Base-by-base conservation (phyloP, 2,113 vertebrate genomes). In the Phalacrocorax pelagicus region DNA sequence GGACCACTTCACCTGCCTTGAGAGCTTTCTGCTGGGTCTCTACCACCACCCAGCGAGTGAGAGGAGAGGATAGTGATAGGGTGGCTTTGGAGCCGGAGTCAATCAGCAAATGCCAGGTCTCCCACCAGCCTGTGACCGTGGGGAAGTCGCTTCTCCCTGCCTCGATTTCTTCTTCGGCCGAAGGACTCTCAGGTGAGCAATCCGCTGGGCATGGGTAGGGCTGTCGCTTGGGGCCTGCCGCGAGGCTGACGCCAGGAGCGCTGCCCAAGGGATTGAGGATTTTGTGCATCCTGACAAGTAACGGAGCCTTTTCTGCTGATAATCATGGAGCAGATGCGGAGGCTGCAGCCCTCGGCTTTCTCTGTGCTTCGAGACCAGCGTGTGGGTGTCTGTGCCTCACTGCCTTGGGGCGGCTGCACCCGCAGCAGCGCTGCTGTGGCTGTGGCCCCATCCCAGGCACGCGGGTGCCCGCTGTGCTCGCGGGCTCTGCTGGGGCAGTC, bases 401-500 rank as follows among this genome's bases (percentile, higher is more conserved):
- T 32, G 58, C 46, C 2, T 47, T 6, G 2, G 21, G 59, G 15
- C 4, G 8, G 44, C 55, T 46, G 40, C 38, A 19, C 11, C 52
- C 21, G 4, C 71, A 11, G 49, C 38, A 11, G 14, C 10, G 2
- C 24, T 49, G 42, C 61, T 23, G 52, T 59, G 46, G 23, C 38
- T 6, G 1, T 20, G 49, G 19, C 38, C 40, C 40, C 3, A 0
- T 23, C 30, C 52, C 11, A 52, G 70, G 23, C 61, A 29, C 6
- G 2, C 0, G 12, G 22, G 32, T 46, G 52, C 21, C 59, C 1
- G 1, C 59, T 0, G 2, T 15, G 49, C 58, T 30, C 9, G 2
- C 2, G 2, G 61, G 38, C 69, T 46, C 46, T n/a, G 38, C 52
- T 8, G 49, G 26, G 67, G 42, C 58, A 44, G 36, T 73, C 78